A percentile compares a stretch with the other conserved stretches of the same genome.
Evolutionary conservation across 2,113 vertebrate species (phyloP).

Genomic region (Pterocles burchelli): DNA sequence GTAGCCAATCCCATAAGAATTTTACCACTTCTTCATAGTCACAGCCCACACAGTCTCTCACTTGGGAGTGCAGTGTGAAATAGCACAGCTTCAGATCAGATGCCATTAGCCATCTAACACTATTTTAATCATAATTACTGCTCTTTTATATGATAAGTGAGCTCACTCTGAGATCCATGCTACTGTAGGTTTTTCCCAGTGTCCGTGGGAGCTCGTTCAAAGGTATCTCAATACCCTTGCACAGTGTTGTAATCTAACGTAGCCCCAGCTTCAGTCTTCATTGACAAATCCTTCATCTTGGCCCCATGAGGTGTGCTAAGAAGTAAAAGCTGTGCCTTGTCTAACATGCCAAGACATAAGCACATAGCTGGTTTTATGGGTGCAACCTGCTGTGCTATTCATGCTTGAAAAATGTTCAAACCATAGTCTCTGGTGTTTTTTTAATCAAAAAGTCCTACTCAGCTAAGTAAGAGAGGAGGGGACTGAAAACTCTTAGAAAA

Average conservation of each 20-base stretch:
- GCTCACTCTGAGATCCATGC: background rate
- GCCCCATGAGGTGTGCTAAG: constrained; percentile 29
- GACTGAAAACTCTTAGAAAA: background rate
- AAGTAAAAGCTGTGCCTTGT: constrained; percentile 44
- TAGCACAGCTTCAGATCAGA: background rate
- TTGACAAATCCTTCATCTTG: constrained; percentile 9
- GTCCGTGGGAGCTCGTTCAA: background rate
- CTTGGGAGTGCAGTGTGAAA: background rate
- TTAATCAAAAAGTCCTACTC: constrained; percentile 14
- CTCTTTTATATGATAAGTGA: background rate
- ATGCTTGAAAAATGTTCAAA: constrained; percentile 7
- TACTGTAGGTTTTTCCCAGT: background rate
- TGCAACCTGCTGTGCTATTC: constrained; percentile 41
- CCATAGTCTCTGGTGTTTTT: background rate
- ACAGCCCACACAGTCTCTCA: background rate
- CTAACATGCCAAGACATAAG: constrained; percentile 9
- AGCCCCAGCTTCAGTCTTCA: background rate
- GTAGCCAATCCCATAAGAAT: background rate
- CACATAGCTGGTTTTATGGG: constrained; percentile 5
- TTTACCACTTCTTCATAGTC: background rate
- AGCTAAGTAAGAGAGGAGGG: background rate
- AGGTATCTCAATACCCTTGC: background rate
- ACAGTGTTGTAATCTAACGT: background rate
- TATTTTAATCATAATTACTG: background rate
- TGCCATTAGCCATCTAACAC: background rate